Evolutionary conservation across 2,113 vertebrate genomes (phyloP).

Genomic region (Lynx canadensis): DNA sequence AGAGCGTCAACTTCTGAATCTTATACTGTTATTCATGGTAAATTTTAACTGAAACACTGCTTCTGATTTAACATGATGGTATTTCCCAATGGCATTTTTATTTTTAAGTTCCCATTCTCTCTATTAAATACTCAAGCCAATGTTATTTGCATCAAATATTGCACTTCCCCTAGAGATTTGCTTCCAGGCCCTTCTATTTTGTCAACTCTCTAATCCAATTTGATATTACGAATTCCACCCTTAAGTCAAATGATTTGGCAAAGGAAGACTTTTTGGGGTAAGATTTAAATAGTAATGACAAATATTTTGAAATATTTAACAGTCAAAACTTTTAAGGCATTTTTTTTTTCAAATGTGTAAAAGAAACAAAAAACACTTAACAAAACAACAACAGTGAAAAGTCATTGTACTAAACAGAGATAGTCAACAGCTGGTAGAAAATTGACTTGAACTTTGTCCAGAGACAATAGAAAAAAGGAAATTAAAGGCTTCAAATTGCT

Average conservation of each 20-base stretch:
- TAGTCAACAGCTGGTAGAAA: constrained; percentile 75
- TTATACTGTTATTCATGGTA: not conserved
- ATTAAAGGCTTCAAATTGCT: constrained; percentile 69
- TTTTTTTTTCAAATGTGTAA: constrained; percentile 48
- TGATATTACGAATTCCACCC: not conserved
- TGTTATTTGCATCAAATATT: constrained; percentile 22
- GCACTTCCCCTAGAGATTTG: not conserved
- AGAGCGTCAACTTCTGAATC: not conserved
- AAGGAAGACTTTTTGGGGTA: not conserved
- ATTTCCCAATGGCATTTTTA: constrained; percentile 18
- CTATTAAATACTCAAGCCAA: not conserved
- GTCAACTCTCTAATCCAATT: not conserved
- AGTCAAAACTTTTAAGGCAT: not conserved
- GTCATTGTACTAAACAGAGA: constrained; percentile 48
- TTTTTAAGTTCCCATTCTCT: constrained; percentile 35
- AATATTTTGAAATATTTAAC: constrained; percentile 65
- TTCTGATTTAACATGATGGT: not conserved
- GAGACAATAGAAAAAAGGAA: constrained; percentile 73
- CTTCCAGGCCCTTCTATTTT: not conserved
- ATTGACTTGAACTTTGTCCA: constrained; percentile 78
- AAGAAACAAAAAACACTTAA: constrained; percentile 59
- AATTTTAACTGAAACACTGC: not conserved
- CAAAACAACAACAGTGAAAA: constrained; percentile 53
- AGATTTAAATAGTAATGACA: constrained; percentile 43
- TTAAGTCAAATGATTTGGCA: constrained; percentile 38